Conservation (phyloP, 2,888 invertebrate species). For the Coleophora flavipennella region DNA sequence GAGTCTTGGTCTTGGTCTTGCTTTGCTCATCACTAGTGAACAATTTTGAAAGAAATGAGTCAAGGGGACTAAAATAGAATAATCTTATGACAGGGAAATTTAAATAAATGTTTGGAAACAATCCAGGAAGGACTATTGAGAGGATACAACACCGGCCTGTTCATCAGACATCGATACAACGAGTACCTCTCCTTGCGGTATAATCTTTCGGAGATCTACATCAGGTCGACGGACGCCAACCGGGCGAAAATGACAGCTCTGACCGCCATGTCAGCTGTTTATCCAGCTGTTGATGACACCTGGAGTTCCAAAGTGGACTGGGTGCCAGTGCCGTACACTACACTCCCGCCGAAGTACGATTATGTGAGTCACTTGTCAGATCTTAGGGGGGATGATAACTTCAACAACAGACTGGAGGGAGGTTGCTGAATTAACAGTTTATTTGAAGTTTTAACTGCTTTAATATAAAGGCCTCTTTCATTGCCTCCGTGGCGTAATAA, state of each 20-base stretch:
- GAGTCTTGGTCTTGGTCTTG: no score
- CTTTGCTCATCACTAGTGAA: no score
- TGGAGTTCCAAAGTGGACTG: constrained; percentile 31
- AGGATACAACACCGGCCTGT: constrained; percentile 25
- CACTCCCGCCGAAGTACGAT: constrained; percentile 29
- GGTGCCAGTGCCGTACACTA: constrained; percentile 36
- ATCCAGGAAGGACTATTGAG: constrained; percentile 28
- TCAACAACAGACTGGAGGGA: no score
- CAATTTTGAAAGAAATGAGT: no score
- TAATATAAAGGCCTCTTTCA: no score
- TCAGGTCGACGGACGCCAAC: constrained; percentile 37
- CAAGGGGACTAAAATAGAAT: no score
- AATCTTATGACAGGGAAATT: no score
- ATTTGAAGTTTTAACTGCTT: no score
- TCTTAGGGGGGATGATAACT: no score
- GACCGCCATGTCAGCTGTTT: constrained; percentile 31
- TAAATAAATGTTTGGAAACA: no score
- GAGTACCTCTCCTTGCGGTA: constrained; percentile 25
- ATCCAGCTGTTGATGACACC: constrained; percentile 17
- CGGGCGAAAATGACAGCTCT: constrained; percentile 38
- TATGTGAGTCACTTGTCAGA: constrained; percentile 26
- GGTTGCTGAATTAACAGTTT: no score
- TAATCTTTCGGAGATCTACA: constrained; percentile 37
- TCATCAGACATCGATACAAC: constrained; percentile 26
- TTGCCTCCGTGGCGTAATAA: no score